Evolutionary conservation across 1,140 invertebrate species (phyloP).

Genomic region (Chrysomallon squamiferum): DNA sequence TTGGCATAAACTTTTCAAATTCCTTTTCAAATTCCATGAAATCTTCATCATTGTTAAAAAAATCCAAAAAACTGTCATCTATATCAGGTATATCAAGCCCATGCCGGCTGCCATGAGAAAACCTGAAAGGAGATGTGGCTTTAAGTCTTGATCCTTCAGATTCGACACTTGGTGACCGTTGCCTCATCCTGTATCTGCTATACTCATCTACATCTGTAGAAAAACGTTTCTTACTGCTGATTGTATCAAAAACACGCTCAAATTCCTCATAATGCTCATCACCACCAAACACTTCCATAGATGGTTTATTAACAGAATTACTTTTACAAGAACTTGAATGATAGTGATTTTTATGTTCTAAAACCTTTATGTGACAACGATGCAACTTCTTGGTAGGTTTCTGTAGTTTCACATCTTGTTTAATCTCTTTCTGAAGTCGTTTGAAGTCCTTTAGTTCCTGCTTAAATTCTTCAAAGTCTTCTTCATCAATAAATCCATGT

Average conservation of each 20-base stretch:
- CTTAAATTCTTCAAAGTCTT: constrained; percentile 59
- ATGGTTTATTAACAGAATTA: constrained; percentile 13
- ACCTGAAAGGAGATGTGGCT: neutral
- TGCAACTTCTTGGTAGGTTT: neutral
- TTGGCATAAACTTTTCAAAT: constrained; percentile 48
- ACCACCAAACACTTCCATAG: constrained; percentile 55
- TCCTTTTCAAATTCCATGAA: constrained; percentile 56
- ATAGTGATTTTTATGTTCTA: neutral
- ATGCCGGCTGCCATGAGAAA: neutral
- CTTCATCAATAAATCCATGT: constrained; percentile 49
- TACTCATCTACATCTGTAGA: constrained; percentile 24
- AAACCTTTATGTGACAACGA: neutral
- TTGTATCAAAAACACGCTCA: constrained; percentile 55
- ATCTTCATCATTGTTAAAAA: constrained; percentile 56
- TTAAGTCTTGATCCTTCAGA: neutral
- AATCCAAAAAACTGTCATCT: constrained; percentile 51
- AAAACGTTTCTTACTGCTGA: constrained; percentile 44
- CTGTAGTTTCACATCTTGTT: neutral
- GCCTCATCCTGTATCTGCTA: neutral
- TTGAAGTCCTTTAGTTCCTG: constrained; percentile 46
- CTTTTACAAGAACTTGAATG: neutral
- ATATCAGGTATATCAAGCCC: constrained; percentile 3
- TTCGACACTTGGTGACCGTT: too few species aligned
- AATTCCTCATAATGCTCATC: constrained; percentile 58
- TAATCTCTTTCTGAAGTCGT: constrained; percentile 13